A percentile compares a stretch with the other conserved stretches of the same genome.
phyloP scores from a whole-genome alignment of 2,113 vertebrate genomes.

The Erythrolamprus reginae region DNA sequence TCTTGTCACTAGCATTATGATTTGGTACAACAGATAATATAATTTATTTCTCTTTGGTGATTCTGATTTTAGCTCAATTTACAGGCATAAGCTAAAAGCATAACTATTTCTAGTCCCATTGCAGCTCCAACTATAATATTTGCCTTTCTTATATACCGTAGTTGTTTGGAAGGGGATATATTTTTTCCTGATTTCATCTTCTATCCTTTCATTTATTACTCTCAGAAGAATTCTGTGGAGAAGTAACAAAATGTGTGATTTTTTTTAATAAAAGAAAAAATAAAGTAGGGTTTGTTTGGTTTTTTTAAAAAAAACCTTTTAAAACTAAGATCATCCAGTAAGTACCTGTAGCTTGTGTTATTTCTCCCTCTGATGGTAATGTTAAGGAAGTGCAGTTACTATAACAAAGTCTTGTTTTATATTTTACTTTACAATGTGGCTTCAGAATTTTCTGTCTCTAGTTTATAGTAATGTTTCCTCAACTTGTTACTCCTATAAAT shows the following conservation, averaged over 20 bases:
- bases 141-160: neutral
- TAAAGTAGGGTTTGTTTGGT: too few relatives aligned
- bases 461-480: neutral
- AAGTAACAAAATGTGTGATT: neutral
- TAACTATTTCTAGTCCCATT: neutral
- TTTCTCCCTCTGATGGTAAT: slow-evolving; percentile 39
- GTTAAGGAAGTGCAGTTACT: slow-evolving; percentile 7
- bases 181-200: neutral
- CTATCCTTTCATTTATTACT: neutral
- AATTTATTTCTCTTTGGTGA: neutral
- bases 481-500: neutral
- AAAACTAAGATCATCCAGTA: neutral
- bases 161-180: neutral
- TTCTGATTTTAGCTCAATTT: neutral
- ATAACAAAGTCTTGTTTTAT: neutral
- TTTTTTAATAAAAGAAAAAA: neutral
- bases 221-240: neutral
- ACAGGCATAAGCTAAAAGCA: neutral
- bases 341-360: slow-evolving; percentile 33
- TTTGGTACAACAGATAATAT: neutral
- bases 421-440: neutral
- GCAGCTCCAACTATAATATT: neutral
- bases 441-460: neutral
- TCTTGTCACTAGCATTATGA: neutral
- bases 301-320: neutral